Base-by-base conservation (phyloP, 2,797 vertebrate species). In the Buceros bicornis region DNA sequence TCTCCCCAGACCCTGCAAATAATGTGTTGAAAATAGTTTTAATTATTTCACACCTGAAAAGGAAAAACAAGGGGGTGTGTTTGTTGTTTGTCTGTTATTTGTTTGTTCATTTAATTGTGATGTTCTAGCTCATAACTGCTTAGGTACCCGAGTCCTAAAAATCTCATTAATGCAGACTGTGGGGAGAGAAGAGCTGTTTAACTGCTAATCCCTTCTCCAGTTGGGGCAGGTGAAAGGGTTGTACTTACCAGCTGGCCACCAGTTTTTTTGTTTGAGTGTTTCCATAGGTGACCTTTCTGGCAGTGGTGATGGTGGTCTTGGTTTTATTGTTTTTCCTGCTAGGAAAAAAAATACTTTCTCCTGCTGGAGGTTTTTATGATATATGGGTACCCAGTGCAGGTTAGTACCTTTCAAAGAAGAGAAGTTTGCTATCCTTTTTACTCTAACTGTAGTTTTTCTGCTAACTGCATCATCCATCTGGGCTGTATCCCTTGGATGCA, bases 331-430 rank as follows among this genome's bases (percentile, higher is more conserved):
- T 83, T 70, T 93, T 81, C 56, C 64, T 51, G 11, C 40, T 91
- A 65, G 48, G 64, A 62, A 53, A 91, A 67, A 62, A 64, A 66
- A 2, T 16, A 20, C 8, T 71, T 87, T 82, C 42, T 84, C 28
- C 50, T 45, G 11, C 58, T 87, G 96, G 87, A 97, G 48, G 29
- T 58, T 92, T 97, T 97, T 97, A 86, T 74, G 71, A 86, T 90
- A 76, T 89, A 66, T 67, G 61, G 65, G 81, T 87, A 62, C 37
- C 37, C 56, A 82, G 33, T 69, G 91, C 50, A 74, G 76, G 56
- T 64, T 31, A 56, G 54, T 76, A 91, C 69, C 80, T 95, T 97
- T 96, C 78, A 78, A 87, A 89, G 64, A 82, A 89, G 11, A 21
- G 67, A 90, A 82, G 79, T 74, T 90, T 76, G 21, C 48, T 93